Percentiles rank a stretch among this genome's conserved stretches.
phyloP scores from a whole-genome alignment of 1,140 invertebrate genomes.

The Bombus affinis region DNA sequence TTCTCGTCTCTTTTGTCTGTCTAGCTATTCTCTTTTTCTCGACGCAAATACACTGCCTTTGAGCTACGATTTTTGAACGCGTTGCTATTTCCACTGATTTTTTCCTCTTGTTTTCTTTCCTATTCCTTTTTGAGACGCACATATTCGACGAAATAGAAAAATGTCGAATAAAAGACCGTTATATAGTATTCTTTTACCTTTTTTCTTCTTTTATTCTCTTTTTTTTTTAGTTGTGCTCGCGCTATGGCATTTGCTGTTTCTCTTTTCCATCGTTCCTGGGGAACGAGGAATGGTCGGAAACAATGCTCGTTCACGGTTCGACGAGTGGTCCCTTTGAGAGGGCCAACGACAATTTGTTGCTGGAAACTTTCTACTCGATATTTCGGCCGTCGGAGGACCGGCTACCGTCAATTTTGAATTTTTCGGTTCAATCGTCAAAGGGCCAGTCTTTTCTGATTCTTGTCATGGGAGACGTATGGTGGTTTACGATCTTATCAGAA shows the following conservation, averaged over 20 bases:
- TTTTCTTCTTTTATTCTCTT: not conserved
- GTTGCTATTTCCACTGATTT: conserved; percentile 8
- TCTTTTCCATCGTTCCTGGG: not conserved
- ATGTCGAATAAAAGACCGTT: not conserved
- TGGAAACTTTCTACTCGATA: not conserved
- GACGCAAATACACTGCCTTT: not conserved
- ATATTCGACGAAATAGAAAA: not conserved
- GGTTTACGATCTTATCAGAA: not conserved
- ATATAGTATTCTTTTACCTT: not conserved
- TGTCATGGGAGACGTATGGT: not conserved
- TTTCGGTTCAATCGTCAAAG: not conserved
- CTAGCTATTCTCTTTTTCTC: not conserved
- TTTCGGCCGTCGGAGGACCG: not conserved
- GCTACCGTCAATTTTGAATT: not conserved
- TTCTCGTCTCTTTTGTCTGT: not conserved
- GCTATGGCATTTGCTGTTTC: not conserved
- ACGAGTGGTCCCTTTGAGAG: not conserved
- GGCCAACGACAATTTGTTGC: not conserved
- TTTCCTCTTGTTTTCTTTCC: too few relatives aligned
- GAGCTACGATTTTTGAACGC: not conserved
- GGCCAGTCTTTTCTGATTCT: not conserved
- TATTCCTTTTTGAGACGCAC: too few relatives aligned
- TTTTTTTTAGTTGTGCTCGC: not conserved
- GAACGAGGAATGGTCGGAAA: not conserved
- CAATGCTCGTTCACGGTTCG: conserved; percentile 34